These are phyloP conservation scores for Lordiphosa mommai DNA, from an alignment of 1,140 invertebrate species.

Conservation along the genomic window DNA sequence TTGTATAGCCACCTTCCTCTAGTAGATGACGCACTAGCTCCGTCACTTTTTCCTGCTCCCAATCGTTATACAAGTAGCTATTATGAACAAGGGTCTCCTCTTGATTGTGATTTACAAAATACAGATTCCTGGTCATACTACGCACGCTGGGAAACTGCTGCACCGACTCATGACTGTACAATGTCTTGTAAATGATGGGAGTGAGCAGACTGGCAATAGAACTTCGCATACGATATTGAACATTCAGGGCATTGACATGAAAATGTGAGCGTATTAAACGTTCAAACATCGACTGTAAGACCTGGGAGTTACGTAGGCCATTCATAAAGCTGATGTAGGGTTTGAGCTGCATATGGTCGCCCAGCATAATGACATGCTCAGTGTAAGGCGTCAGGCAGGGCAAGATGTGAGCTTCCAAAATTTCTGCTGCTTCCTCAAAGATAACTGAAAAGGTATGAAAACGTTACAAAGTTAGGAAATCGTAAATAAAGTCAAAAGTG, in stretches of 20 bases:
- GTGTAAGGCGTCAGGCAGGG: constrained; percentile 85
- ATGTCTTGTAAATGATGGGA: constrained; percentile 82
- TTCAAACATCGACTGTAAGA: constrained; percentile 86
- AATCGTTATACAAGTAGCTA: neutral
- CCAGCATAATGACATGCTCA: constrained; percentile 90
- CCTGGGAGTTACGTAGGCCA: constrained; percentile 55
- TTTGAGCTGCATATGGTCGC: constrained; percentile 88
- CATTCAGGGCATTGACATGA: constrained; percentile 80
- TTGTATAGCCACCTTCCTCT: too few species aligned
- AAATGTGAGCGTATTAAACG: constrained; percentile 84
- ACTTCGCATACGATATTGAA: constrained; percentile 86
- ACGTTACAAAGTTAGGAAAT: too few species aligned
- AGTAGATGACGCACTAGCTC: too few species aligned
- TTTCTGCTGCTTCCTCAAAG: constrained; percentile 92
- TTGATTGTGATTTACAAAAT: constrained; percentile 82
- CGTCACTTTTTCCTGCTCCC: too few species aligned
- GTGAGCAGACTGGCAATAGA: constrained; percentile 83
- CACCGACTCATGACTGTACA: constrained; percentile 82
- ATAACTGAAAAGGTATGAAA: constrained; percentile 78
- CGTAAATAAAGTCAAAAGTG: too few species aligned
- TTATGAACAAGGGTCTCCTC: neutral
- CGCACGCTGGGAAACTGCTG: constrained; percentile 80
- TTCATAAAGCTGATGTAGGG: constrained; percentile 81
- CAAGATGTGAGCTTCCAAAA: constrained; percentile 88
- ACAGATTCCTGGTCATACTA: constrained; percentile 82